Conservation (phyloP, 2,888 invertebrate genomes). For the Helleia helle region DNA sequence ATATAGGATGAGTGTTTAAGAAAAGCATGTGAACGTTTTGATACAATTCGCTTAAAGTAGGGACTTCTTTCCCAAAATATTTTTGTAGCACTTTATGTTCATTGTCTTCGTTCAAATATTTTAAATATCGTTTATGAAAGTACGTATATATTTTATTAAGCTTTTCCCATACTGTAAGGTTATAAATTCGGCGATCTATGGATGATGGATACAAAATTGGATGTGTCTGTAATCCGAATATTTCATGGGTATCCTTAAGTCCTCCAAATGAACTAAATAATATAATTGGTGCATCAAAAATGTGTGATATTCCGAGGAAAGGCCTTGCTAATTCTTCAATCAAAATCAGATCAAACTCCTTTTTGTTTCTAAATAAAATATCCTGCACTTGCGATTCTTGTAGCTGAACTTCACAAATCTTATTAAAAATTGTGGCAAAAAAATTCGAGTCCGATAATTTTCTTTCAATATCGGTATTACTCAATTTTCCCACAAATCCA, state of each 20-base stretch:
- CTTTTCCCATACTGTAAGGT: constrained; percentile 29
- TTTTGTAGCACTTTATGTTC: constrained; percentile 20
- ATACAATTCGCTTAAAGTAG: constrained; percentile 22
- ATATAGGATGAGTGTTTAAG: constrained; percentile 43
- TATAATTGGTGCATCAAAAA: constrained; percentile 31
- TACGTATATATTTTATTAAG: constrained; percentile 20
- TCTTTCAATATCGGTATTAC: neutral
- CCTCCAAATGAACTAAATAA: constrained; percentile 30
- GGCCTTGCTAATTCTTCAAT: constrained; percentile 26
- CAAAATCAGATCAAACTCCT: constrained; percentile 30
- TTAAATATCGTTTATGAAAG: neutral
- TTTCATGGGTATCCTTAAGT: constrained; percentile 16
- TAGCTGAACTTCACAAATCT: constrained; percentile 21
- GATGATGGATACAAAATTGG: constrained; percentile 30
- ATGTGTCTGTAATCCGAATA: constrained; percentile 27
- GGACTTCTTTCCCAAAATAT: constrained; percentile 24
- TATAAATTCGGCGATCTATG: constrained; percentile 22
- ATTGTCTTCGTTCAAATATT: neutral
- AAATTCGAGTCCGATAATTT: neutral
- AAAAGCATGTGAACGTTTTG: constrained; percentile 41
- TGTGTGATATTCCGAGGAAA: constrained; percentile 24
- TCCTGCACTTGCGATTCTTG: constrained; percentile 22
- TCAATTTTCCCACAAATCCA: neutral
- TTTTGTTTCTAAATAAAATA: constrained; percentile 21
- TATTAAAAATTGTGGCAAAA: neutral